Base-by-base conservation (phyloP, 2,888 invertebrate species). In the Rosalia funebris region DNA sequence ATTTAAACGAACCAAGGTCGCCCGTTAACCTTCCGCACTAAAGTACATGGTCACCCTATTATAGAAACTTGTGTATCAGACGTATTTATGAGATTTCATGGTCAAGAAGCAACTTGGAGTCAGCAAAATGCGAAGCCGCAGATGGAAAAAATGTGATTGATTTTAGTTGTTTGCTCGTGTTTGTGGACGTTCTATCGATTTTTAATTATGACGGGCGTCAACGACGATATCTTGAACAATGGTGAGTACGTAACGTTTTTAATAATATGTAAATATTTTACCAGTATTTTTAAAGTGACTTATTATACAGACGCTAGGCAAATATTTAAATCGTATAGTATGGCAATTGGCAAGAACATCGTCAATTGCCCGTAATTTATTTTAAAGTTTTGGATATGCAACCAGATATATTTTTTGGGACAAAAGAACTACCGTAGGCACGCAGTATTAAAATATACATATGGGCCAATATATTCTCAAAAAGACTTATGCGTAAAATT, bases 11-110 rank as follows among this genome's bases (percentile, higher is more conserved):
- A 15, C 14, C 56, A 61, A 64, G 64, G 64, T 61, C 54, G 48
- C 4, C 16, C 12, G 16, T 44, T 54, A 46, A 63, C 65, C 61
- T 66, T 53, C 36, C 17, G 20, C 16, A 31, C 15, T 32, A 32
- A 10, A 60, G 34, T 45, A 57, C 62, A 58, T 59, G 63, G 63
- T 47, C 58, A 62, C 62, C 15, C 12, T 11, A n/a, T 20, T 20
- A 31, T 34, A 34, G 34, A 34, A 10, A 34, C 10, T n/a, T 2
- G 34, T 7, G 11, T 34, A 7, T 42, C 31, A 39, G n/a, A n/a
- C 15, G 19, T 50, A 31, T 53, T 53, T 42, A 53, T 53, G 16
- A 17, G 39, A 25, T 20, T 25, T 50, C 50, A 25, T 39, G 39
- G 20, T 44, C 39, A 39, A 50, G 37, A 34, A 34, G 5, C 11